Evolutionary conservation across 2,888 invertebrate genomes (phyloP).

Genomic region (Pardosa pseudoannulata): DNA sequence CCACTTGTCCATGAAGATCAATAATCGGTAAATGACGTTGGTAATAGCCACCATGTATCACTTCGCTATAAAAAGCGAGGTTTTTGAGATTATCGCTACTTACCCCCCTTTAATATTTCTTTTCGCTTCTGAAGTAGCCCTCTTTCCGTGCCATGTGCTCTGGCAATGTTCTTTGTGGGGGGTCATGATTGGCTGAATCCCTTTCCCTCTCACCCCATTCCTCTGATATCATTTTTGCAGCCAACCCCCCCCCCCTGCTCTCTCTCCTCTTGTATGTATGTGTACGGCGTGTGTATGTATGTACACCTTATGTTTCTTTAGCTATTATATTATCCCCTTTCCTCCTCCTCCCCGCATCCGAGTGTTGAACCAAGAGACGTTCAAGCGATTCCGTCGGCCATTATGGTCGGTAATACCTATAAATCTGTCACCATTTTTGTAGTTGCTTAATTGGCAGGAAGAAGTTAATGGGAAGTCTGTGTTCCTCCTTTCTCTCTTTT

Average conservation of each 20-base stretch:
- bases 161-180: slow-evolving; percentile 65
- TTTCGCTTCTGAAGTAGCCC: slow-evolving; percentile 46
- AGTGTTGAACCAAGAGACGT: slow-evolving; percentile 37
- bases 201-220: slow-evolving; percentile 55
- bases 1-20: slow-evolving; percentile 72
- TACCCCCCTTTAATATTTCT: slow-evolving; percentile 69
- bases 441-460: slow-evolving; percentile 73
- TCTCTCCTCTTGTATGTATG: slow-evolving; percentile 10
- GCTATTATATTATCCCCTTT: slow-evolving; percentile 68
- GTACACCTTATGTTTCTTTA: slow-evolving; percentile 68
- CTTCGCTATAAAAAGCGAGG: slow-evolving; percentile 70
- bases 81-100: slow-evolving; percentile 71
- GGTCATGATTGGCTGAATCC: slow-evolving; percentile 70
- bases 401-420: slow-evolving; percentile 71
- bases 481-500: slow-evolving; percentile 44
- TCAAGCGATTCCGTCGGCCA: slow-evolving; percentile 63
- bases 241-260: slow-evolving; percentile 14
- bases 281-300: slow-evolving; percentile 8
- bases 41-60: slow-evolving; percentile 72
- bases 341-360: slow-evolving; percentile 29
- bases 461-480: slow-evolving; percentile 71
- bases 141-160: slow-evolving; percentile 62
- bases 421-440: slow-evolving; percentile 73
- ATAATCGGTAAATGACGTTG: slow-evolving; percentile 73
- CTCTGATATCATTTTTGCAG: slow-evolving; percentile 65